Conservation (phyloP, 2,888 invertebrate species). For the Bibio marci region DNA sequence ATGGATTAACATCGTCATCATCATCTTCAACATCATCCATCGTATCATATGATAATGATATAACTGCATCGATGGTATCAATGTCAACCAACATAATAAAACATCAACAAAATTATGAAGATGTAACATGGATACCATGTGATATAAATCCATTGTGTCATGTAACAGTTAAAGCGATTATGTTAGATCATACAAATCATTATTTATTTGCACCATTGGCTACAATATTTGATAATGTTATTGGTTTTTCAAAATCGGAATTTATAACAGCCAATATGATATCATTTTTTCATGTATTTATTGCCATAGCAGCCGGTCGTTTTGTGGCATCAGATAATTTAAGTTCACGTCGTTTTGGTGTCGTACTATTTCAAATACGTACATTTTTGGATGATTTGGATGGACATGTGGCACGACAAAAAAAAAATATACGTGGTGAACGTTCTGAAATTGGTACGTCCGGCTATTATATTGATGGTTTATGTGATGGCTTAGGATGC, state of each 20-base stretch:
- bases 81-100: neutral
- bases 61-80: neutral
- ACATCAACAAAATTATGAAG: constrained; percentile 29
- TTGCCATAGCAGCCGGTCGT: constrained; percentile 58
- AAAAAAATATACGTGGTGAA: constrained; percentile 58
- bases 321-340: constrained; percentile 56
- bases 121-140: constrained; percentile 45
- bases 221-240: constrained; percentile 47
- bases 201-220: constrained; percentile 68
- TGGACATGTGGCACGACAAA: constrained; percentile 66
- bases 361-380: constrained; percentile 60
- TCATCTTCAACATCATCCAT: neutral
- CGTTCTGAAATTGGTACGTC: constrained; percentile 61
- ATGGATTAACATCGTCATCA: constrained; percentile 3
- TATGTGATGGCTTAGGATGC: constrained; percentile 65
- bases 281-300: constrained; percentile 59
- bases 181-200: constrained; percentile 70
- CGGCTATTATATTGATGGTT: constrained; percentile 69
- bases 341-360: constrained; percentile 50
- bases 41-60: neutral
- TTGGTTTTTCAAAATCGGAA: constrained; percentile 40
- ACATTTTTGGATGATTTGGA: constrained; percentile 75
- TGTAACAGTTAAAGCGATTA: constrained; percentile 65
- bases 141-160: constrained; percentile 57
- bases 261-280: constrained; percentile 71